These are phyloP conservation scores for Chionodraco myersi DNA, from an alignment of 2,113 vertebrate species.

Conservation along the genomic window DNA sequence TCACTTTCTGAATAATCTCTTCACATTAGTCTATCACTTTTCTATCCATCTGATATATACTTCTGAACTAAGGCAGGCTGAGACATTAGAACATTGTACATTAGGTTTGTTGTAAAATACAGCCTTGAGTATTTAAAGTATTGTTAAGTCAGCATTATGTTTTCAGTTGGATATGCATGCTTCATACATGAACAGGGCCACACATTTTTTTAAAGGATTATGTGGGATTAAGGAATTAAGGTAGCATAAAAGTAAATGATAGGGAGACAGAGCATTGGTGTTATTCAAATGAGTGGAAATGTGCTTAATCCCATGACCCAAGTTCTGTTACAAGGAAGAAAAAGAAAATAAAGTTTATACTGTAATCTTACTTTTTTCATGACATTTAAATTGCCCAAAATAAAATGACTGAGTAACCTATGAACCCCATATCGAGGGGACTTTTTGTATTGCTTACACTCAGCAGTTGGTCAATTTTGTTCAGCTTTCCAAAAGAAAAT, in stretches of 20 bases:
- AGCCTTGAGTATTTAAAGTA: conserved; percentile 4
- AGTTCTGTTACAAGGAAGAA: conserved; percentile 3
- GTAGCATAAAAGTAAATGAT: conserved; percentile 19
- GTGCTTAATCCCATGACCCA: conserved; percentile 7
- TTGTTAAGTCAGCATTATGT: conserved; percentile 23
- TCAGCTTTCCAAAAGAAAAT: background rate
- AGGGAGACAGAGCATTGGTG: background rate
- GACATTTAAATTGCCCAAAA: background rate
- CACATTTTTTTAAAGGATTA: conserved; percentile 36
- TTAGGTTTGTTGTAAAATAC: conserved; percentile 19
- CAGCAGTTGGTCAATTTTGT: background rate
- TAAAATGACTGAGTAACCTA: too few species aligned
- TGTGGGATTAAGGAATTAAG: conserved; percentile 49
- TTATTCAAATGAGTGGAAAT: too few species aligned
- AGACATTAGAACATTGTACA: conserved; percentile 26
- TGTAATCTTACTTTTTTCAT: background rate
- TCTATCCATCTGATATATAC: conserved; percentile 35
- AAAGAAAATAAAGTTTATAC: too few species aligned
- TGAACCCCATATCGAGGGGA: background rate
- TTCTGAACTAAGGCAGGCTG: conserved; percentile 5
- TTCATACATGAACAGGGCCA: conserved; percentile 20
- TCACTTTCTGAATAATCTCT: conserved; percentile 55
- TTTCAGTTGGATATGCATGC: background rate
- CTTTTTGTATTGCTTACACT: background rate
- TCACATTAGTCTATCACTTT: conserved; percentile 40